These are phyloP conservation scores for Myxocyprinus asiaticus DNA, from an alignment of 2,113 vertebrate species.

Conservation along the genomic window DNA sequence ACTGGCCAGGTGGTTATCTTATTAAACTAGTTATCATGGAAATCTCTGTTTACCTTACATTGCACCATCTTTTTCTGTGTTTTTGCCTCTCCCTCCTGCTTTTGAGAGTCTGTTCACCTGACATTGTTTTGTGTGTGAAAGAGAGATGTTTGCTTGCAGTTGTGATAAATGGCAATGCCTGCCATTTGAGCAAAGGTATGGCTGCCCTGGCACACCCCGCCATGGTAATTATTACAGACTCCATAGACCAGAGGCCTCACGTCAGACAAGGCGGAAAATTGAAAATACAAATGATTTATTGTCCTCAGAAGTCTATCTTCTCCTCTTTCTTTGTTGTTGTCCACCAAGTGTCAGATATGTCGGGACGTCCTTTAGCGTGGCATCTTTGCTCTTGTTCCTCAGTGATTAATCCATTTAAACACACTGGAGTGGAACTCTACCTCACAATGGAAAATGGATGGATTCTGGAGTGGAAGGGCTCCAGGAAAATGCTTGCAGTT, in stretches of 20 bases:
- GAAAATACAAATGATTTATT: constrained; percentile 52
- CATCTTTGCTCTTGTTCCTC: constrained; percentile 19
- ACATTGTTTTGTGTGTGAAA: not conserved
- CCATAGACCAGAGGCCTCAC: constrained; percentile 3
- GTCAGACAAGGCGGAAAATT: constrained; percentile 46
- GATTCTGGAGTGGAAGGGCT: constrained; percentile 1
- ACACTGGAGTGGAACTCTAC: constrained; percentile 16
- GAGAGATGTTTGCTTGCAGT: constrained; percentile 9
- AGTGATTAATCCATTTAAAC: constrained; percentile 29
- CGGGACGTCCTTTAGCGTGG: not conserved
- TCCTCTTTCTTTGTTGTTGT: not conserved
- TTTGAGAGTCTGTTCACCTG: not conserved
- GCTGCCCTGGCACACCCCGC: not conserved
- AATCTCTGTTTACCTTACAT: not conserved
- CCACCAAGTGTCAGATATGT: not conserved
- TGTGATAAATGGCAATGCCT: constrained; percentile 25
- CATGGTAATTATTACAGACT: constrained; percentile 40
- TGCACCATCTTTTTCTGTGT: not conserved
- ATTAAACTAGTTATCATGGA: too few relatives aligned
- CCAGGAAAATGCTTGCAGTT: not conserved
- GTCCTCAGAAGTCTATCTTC: constrained; percentile 18
- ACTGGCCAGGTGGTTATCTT: too few relatives aligned
- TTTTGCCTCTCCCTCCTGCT: not conserved
- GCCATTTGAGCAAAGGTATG: constrained; percentile 13
- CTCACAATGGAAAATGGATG: constrained; percentile 5